Conservation (phyloP, 2,888 invertebrate genomes). For the Diploptera punctata region DNA sequence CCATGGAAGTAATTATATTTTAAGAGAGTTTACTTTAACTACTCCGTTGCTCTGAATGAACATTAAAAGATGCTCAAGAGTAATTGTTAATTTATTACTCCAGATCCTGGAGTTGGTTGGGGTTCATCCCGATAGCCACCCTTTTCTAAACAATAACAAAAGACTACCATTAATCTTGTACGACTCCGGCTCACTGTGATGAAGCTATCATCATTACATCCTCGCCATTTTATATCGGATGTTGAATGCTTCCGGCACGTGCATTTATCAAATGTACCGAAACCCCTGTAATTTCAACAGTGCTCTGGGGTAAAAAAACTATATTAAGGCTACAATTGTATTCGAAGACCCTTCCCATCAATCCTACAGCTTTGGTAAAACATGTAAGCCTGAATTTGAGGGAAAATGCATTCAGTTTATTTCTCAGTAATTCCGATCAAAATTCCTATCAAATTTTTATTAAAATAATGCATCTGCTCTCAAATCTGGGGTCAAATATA, state of each 20-base stretch:
- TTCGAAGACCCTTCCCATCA: too few species aligned
- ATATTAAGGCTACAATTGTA: too few species aligned
- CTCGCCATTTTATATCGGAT: neutral
- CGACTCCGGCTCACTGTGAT: neutral
- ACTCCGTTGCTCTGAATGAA: neutral
- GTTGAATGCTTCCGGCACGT: neutral
- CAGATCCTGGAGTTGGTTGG: neutral
- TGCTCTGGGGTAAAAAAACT: too few species aligned
- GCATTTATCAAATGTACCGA: neutral
- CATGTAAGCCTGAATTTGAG: too few species aligned
- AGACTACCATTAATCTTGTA: slow-evolving; percentile 1
- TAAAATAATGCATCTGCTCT: too few species aligned
- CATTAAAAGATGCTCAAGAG: neutral
- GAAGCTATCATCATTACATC: neutral
- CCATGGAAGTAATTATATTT: too few species aligned
- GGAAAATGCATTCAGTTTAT: too few species aligned
- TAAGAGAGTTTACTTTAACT: too few species aligned
- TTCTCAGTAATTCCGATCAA: too few species aligned
- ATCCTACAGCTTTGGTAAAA: too few species aligned
- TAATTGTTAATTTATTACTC: slow-evolving; percentile 2
- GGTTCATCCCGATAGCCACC: slow-evolving; percentile 10
- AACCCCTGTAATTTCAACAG: neutral
- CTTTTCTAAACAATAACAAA: slow-evolving; percentile 15
- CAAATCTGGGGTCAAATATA: too few species aligned
- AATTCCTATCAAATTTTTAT: too few species aligned